Evolutionary conservation across 2,797 vertebrate genomes (phyloP), one percentile per base, ranked within the genome.

Genomic region (Ctenopoma kingsleyae): DNA sequence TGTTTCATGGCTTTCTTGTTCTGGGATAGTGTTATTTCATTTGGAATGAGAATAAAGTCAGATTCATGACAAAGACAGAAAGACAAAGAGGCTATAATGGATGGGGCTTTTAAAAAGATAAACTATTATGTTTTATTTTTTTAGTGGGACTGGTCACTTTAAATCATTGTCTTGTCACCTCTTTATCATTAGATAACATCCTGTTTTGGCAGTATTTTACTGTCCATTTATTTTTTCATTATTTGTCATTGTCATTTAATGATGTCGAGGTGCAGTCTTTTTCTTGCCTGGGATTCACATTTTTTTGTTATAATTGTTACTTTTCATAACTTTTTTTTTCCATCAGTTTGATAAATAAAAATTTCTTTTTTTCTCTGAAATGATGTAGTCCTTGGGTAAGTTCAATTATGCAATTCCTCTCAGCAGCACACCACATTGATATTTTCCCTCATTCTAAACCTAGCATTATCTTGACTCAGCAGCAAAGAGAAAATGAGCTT

Each of bases 261-360:
- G 48, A 61, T 36, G 56, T 73, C 65, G 56, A 69, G 72, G 36
- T 78, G 49, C 32, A 51, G 47, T 49, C 56, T 57, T 84, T 75
- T 85, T 76, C 52, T 83, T 71, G 49, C 30, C 67, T 61, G 48
- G 60, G 71, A 72, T 57, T 66, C 63, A 67, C 8, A 57, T 77
- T 72, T 84, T 86, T 81, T 19, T 65, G 38, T 85, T 79, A 50
- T 41, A 50, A 57, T 64, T 87, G 93, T 54, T 80, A 11, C 68
- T 84, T 90, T 92, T 90, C 80, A 73, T 92, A 91, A 87, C 86
- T n/a, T 91, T 91, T 82, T 92, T 96, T 96, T 96, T 96, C 94
- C 92, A 94, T 95, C 90, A 90, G 94, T 95, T 96, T 95, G 93
- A 95, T 95, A 95, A 96, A 95, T 95, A 96, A 97, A 96, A 94